Conservation (phyloP, 2,113 vertebrate species). For the Coptodon bakossiorum region DNA sequence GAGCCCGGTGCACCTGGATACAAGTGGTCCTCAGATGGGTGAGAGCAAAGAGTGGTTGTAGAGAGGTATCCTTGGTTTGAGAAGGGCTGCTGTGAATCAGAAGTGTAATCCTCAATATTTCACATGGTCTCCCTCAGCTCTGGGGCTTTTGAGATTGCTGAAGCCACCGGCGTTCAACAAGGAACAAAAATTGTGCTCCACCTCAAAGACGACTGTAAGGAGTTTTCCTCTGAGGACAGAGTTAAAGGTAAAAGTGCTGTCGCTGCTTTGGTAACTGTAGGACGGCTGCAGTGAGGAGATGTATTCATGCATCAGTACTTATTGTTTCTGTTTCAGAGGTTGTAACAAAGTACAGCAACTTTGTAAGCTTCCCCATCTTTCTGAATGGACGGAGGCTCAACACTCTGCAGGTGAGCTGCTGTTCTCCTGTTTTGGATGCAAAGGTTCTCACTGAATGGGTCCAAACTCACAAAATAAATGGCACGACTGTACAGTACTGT, state of each 20-base stretch:
- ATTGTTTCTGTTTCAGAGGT: slow-evolving; percentile 74
- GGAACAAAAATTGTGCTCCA: slow-evolving; percentile 94
- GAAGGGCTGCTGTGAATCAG: not conserved
- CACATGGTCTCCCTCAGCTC: slow-evolving; percentile 70
- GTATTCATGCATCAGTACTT: not conserved
- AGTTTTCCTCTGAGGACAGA: slow-evolving; percentile 86
- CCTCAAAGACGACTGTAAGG: slow-evolving; percentile 88
- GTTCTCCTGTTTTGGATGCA: not conserved
- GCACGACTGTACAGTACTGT: not conserved
- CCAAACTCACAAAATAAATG: not conserved
- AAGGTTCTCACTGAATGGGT: not conserved
- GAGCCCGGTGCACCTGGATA: slow-evolving; percentile 71
- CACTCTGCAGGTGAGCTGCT: slow-evolving; percentile 82
- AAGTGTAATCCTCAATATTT: not conserved
- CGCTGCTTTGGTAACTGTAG: not conserved
- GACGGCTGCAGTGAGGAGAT: not conserved
- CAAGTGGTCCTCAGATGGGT: slow-evolving; percentile 96
- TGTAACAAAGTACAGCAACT: slow-evolving; percentile 97
- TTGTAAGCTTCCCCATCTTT: slow-evolving; percentile 91
- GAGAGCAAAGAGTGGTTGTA: not conserved
- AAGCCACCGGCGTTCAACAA: slow-evolving; percentile 84
- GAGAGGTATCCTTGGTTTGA: not conserved
- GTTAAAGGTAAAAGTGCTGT: slow-evolving; percentile 78
- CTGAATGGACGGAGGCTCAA: slow-evolving; percentile 89
- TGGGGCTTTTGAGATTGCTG: slow-evolving; percentile 86